phyloP scores from a whole-genome alignment of 2,797 vertebrate species.

The Prionace glauca region DNA sequence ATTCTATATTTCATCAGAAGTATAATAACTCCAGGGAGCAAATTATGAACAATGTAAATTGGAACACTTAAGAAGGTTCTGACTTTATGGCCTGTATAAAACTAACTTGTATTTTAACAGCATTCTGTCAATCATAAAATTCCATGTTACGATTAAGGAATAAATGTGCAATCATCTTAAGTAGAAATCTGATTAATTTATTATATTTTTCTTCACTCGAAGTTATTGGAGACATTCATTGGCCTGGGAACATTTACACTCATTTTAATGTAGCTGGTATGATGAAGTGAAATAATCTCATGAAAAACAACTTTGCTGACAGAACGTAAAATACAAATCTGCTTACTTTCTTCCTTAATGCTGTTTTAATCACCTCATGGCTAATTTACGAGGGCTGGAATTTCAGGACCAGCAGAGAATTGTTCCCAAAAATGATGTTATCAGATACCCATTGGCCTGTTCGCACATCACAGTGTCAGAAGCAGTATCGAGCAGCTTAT shows the following conservation, averaged over 20 bases:
- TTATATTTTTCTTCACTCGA: constrained; percentile 57
- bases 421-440: neutral
- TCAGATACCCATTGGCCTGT: neutral
- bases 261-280: constrained; percentile 57
- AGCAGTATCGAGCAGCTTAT: neutral
- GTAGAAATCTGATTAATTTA: constrained; percentile 67
- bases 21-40: constrained; percentile 51
- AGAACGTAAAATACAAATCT: constrained; percentile 54
- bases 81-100: constrained; percentile 66
- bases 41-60: constrained; percentile 67
- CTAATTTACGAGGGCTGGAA: neutral
- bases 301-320: constrained; percentile 61
- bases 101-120: constrained; percentile 63
- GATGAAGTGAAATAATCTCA: constrained; percentile 61
- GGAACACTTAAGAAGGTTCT: constrained; percentile 46
- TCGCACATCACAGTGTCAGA: neutral
- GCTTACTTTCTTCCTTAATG: neutral
- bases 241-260: constrained; percentile 60
- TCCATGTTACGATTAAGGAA: constrained; percentile 62
- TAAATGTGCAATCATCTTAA: constrained; percentile 58
- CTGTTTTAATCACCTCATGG: neutral
- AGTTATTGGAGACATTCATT: constrained; percentile 52
- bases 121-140: constrained; percentile 64
- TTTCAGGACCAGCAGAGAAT: neutral
- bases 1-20: neutral